Percentiles rank a stretch among this genome's conserved stretches.
These are phyloP conservation scores for Pseudomyrmex concolor DNA, from an alignment of 1,140 invertebrate genomes.

Conservation along the genomic window DNA sequence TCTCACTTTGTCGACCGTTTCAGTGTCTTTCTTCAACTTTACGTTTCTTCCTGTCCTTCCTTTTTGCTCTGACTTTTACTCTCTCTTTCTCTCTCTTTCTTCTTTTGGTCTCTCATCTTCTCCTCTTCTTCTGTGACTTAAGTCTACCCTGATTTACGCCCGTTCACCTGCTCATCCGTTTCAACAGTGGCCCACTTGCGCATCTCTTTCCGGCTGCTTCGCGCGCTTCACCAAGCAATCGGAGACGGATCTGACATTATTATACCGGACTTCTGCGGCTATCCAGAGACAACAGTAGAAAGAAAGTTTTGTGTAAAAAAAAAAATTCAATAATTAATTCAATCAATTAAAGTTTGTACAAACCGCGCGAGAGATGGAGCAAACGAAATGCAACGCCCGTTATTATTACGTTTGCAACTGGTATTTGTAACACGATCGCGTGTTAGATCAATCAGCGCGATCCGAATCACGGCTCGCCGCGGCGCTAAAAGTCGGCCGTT, in stretches of 20 bases:
- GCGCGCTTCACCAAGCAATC: conserved; percentile 46
- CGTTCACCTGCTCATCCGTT: conserved; percentile 79
- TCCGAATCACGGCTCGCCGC: conserved; percentile 8
- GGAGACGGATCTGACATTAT: conserved; percentile 50
- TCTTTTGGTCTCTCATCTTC: conserved; percentile 43
- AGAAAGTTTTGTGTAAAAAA: conserved; percentile 28
- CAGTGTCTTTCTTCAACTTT: conserved; percentile 42
- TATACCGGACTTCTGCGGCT: conserved; percentile 12
- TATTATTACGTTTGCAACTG: conserved; percentile 22
- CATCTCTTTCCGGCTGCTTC: conserved; percentile 70
- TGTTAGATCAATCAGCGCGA: conserved; percentile 46
- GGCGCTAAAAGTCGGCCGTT: conserved; percentile 46
- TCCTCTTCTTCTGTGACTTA: conserved; percentile 31
- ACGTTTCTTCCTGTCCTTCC: conserved; percentile 18
- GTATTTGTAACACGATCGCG: conserved; percentile 45
- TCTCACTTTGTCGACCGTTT: conserved; percentile 9
- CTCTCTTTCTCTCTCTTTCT: not conserved
- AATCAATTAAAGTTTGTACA: conserved; percentile 11
- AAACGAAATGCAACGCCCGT: conserved; percentile 28
- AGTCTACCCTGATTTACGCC: conserved; percentile 78
- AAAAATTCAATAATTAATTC: too few species aligned
- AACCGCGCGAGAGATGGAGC: not conserved
- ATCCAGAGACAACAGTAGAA: conserved; percentile 32
- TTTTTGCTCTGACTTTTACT: not conserved
- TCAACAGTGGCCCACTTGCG: conserved; percentile 77